Evolutionary conservation across 2,113 vertebrate genomes (phyloP), one percentile per base, ranked within the genome.

Genomic region (Mystacornis crossleyi): DNA sequence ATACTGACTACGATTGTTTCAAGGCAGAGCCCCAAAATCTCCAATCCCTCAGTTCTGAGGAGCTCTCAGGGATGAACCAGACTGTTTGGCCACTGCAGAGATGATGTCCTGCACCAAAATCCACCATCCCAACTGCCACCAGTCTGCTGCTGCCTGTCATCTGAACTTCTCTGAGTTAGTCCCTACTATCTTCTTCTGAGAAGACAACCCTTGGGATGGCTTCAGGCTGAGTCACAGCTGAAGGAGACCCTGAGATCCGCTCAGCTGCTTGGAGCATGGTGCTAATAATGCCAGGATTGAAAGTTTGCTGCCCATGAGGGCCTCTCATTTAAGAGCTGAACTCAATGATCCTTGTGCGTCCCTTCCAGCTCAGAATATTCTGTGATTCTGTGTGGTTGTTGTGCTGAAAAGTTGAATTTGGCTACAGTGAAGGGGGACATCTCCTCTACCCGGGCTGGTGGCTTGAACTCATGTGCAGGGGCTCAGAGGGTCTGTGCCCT

Each of bases 391-490:
- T 26, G 50, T 31, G 80, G 25, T 55, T 72, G 21, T 33, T 42
- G 38, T 13, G 2, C 0, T 69, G 66, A 43, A 51, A 81, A 51
- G 38, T 6, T 53, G n/a, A 40, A 18, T 71, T 74, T 91, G 18
- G 53, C 54, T 48, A 3, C 28, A 53, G 29, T 4, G 43, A 48
- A n/a, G 8, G 9, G 6, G 5, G 6, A 66, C 11, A 57, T 42
- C 36, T 57, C 18, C 15, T 75, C 19, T 34, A 1, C 21, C 7
- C 29, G 60, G 28, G 13, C 28, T 45, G 21, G 42, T 61, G 69
- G 14, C 9, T 28, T 8, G 21, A 2, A 2, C 5, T 8, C 0
- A 0, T 14, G 19, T 24, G 21, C 48, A 62, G 60, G 24, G 33
- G 28, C 36, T 77, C 20, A 4, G 25, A 16, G 20, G 5, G 12